Evolutionary conservation across 1,140 invertebrate genomes (phyloP), one percentile per base, ranked within the genome.

Genomic region (Linepithema humile): DNA sequence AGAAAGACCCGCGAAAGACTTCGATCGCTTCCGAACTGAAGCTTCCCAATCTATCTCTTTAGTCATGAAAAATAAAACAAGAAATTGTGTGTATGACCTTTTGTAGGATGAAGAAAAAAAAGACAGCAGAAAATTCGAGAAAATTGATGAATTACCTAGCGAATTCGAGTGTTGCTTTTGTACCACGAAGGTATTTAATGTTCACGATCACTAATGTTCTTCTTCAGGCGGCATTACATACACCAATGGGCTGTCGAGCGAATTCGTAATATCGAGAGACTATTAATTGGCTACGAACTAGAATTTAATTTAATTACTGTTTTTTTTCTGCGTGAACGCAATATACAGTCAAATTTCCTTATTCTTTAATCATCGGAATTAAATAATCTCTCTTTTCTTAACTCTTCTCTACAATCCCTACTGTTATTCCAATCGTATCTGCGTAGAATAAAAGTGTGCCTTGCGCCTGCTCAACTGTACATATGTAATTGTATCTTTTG

Each of bases 81-180:
- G 53, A 89, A 85, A 91, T 91, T 89, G 88, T 94, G 88, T 94
- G 88, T 94, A 90, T 93, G 91, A 93, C 88, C 90, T 92, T 75
- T 95, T 96, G 92, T 96, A 96, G 95, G 95, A 95, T 93, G 95
- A 96, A 94, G 95, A 95, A 93, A 96, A 96, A 96, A 96, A 95
- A 95, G 95, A 95, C 92, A 94, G 95, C 94, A 95, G 96, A 94
- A 96, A 96, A 95, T 94, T 95, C 94, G 96, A 96, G 92, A 96
- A 96, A 95, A 94, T 96, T 91, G 96, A 97, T 94, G 97, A 97
- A 95, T 95, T 97, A 94, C 97, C 97, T 95, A 98, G 97, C 96
- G 97, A 98, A 96, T 97, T 98, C 96, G 97, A 98, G 96, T 98
- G 97, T 97, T 98, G 97, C 96, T 98, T 98, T 97, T 98, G 97